Conservation (phyloP, 2,797 vertebrate species). For the Eulemur mongoz region DNA sequence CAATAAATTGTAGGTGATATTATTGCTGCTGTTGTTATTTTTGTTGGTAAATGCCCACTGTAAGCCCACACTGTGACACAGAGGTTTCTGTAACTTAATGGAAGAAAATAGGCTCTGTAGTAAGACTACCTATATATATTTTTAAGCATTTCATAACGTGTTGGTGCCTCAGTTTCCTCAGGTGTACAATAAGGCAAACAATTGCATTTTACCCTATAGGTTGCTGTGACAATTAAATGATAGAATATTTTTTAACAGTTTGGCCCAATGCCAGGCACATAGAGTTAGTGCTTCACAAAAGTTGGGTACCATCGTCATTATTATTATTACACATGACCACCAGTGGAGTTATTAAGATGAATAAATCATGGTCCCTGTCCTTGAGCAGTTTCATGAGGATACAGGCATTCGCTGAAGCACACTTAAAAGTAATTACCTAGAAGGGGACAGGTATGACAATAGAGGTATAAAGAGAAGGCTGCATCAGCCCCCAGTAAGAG, state of each 20-base stretch:
- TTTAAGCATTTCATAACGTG: background rate
- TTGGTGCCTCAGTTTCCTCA: background rate
- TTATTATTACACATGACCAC: background rate
- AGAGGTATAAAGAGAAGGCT: background rate
- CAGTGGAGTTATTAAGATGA: background rate
- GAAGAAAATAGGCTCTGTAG: background rate
- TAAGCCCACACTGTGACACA: background rate
- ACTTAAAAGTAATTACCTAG: background rate
- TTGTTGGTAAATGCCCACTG: background rate
- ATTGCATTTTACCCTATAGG: background rate
- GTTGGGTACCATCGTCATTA: background rate
- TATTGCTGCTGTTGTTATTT: background rate
- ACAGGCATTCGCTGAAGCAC: background rate
- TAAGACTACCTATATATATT: too few relatives aligned
- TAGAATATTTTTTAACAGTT: background rate
- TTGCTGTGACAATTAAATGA: background rate
- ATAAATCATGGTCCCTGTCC: background rate
- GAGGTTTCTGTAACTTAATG: background rate
- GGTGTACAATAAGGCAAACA: background rate
- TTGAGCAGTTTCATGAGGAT: background rate
- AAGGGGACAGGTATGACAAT: background rate
- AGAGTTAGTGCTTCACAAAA: background rate
- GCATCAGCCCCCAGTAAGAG: background rate
- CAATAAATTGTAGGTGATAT: background rate
- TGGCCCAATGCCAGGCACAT: background rate